Conservation (phyloP, 2,797 vertebrate genomes). For the Sylvilagus floridanus region DNA sequence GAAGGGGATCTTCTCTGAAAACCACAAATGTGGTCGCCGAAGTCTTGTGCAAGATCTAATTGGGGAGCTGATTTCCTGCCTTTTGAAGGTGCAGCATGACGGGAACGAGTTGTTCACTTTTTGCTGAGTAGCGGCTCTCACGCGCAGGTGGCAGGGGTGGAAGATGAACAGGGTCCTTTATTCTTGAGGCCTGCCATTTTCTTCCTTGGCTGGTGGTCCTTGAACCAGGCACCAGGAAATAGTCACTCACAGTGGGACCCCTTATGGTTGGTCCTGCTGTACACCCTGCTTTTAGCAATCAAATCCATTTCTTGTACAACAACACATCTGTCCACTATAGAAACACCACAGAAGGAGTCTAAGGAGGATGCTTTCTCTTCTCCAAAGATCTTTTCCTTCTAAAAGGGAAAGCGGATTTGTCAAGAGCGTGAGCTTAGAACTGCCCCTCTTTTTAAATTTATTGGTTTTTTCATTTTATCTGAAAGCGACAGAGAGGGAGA, state of each 20-base stretch:
- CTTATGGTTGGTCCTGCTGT: neutral
- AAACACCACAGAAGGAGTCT: neutral
- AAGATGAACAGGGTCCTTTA: neutral
- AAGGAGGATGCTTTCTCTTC: neutral
- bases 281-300: neutral
- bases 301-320: neutral
- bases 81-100: conserved; percentile 69
- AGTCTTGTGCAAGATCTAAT: conserved; percentile 40
- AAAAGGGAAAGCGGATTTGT: neutral
- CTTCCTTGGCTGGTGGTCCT: neutral
- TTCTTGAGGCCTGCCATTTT: neutral
- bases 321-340: neutral
- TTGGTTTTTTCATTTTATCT: too few species aligned
- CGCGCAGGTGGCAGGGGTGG: neutral
- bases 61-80: conserved; percentile 70
- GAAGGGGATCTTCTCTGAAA: conserved; percentile 44
- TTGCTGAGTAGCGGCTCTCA: conserved; percentile 29
- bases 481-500: too few species aligned
- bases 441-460: too few species aligned
- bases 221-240: neutral
- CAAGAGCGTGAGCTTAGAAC: too few species aligned
- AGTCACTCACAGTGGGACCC: neutral
- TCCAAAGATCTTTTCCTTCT: conserved; percentile 1
- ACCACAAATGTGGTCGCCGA: conserved; percentile 61
- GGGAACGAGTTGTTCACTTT: conserved; percentile 69